phyloP scores from a whole-genome alignment of 2,113 vertebrate species.

The Porphyrio hochstetteri region DNA sequence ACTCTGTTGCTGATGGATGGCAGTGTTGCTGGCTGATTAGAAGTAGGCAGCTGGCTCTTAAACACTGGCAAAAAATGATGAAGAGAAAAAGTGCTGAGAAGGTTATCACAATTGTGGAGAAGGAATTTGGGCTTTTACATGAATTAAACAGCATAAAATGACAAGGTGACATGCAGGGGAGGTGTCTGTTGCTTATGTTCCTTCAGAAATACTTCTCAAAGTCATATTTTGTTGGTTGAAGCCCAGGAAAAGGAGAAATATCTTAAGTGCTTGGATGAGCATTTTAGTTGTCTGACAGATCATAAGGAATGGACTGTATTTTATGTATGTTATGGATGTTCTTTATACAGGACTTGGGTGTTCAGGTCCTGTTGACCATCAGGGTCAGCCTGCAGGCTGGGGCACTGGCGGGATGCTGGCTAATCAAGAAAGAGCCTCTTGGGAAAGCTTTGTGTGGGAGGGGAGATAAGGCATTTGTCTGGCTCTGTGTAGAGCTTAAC shows the following conservation, averaged over 20 bases:
- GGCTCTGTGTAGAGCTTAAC: not conserved
- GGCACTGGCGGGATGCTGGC: not conserved
- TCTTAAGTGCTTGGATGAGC: not conserved
- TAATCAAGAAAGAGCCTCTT: not conserved
- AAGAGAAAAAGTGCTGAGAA: not conserved
- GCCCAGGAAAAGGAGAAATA: not conserved
- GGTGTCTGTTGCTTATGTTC: not conserved
- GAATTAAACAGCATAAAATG: not conserved
- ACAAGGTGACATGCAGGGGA: accelerated
- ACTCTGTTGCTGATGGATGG: not conserved
- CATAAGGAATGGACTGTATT: not conserved
- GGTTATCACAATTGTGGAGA: not conserved
- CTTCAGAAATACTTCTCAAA: not conserved
- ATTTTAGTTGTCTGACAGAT: not conserved
- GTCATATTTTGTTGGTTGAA: not conserved
- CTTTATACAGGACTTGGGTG: not conserved
- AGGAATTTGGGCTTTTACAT: accelerated
- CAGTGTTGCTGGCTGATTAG: not conserved
- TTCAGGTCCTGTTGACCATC: not conserved
- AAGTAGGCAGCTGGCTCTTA: not conserved
- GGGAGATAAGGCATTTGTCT: not conserved
- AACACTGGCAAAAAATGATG: not conserved
- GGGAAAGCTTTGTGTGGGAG: not conserved
- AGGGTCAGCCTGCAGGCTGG: not conserved
- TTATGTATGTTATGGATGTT: not conserved